These are phyloP conservation scores for Pyrochroa serraticornis DNA, from an alignment of 2,888 invertebrate species.

Conservation along the genomic window DNA sequence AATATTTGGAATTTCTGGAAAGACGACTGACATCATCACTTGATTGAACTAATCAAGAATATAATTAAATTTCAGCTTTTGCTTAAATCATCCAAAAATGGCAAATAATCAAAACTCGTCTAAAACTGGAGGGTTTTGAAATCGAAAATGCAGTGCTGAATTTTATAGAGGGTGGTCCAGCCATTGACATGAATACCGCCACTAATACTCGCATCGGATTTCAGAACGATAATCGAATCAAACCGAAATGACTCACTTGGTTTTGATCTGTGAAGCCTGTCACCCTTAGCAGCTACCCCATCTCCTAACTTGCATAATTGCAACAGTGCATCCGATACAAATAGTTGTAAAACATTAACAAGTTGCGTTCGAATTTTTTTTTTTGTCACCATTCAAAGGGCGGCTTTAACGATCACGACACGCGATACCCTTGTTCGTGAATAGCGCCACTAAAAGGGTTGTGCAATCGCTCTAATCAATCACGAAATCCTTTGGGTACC, in stretches of 20 bases:
- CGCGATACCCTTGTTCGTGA: conserved; percentile 19
- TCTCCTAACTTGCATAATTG: too few species aligned
- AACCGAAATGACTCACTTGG: conserved; percentile 40
- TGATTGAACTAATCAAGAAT: too few species aligned
- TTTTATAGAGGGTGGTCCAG: too few species aligned
- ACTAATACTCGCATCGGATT: conserved; percentile 28
- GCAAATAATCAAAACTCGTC: too few species aligned
- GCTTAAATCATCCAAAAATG: too few species aligned
- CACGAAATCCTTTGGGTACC: conserved; percentile 18
- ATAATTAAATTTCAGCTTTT: too few species aligned
- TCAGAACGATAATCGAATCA: conserved; percentile 43
- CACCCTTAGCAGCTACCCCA: conserved; percentile 34
- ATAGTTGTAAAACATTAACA: conserved; percentile 4
- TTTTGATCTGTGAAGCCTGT: conserved; percentile 47
- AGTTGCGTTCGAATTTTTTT: conserved; percentile 9
- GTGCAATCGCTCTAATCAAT: conserved; percentile 17
- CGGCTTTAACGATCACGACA: conserved; percentile 2
- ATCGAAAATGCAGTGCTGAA: too few species aligned
- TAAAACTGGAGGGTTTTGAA: too few species aligned
- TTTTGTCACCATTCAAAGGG: not conserved
- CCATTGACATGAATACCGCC: too few species aligned
- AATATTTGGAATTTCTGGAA: too few species aligned
- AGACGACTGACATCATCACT: too few species aligned
- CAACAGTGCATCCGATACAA: too few species aligned
- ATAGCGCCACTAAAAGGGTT: conserved; percentile 16